These are phyloP conservation scores for Marisa cornuarietis DNA, from an alignment of 1,140 invertebrate genomes.

Conservation along the genomic window DNA sequence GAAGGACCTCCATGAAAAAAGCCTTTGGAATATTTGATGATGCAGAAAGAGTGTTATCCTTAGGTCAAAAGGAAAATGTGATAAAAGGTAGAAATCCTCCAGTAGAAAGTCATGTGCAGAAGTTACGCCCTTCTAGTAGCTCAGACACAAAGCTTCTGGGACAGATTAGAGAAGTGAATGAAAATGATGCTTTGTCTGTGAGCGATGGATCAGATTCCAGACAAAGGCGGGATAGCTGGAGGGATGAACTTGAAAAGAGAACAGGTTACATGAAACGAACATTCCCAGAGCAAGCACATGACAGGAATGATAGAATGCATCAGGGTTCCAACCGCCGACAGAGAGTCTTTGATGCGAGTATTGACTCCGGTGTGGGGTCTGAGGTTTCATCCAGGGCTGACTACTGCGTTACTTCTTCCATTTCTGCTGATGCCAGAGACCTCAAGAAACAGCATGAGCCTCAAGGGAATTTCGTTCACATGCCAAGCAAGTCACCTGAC, in stretches of 20 bases:
- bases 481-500: conserved; percentile 61
- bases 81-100: too few relatives aligned
- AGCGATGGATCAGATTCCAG: neutral
- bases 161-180: conserved; percentile 51
- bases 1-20: conserved; percentile 52
- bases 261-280: conserved; percentile 6
- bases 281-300: neutral
- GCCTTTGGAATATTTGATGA: conserved; percentile 57
- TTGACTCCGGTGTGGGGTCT: conserved; percentile 20
- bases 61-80: too few relatives aligned
- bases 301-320: neutral
- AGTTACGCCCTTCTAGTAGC: too few relatives aligned
- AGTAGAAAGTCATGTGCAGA: too few relatives aligned
- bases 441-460: conserved; percentile 86
- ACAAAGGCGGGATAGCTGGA: conserved; percentile 6
- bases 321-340: neutral
- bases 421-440: conserved; percentile 61
- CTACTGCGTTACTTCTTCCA: conserved; percentile 1
- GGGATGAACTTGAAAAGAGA: conserved; percentile 5
- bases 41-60: conserved; percentile 27
- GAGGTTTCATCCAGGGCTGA: conserved; percentile 2
- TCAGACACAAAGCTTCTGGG: conserved; percentile 40
- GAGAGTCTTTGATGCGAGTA: conserved; percentile 16
- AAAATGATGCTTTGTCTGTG: neutral
- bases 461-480: conserved; percentile 84